Base-by-base conservation (phyloP, 2,888 invertebrate genomes). In the Pterostichus madidus region DNA sequence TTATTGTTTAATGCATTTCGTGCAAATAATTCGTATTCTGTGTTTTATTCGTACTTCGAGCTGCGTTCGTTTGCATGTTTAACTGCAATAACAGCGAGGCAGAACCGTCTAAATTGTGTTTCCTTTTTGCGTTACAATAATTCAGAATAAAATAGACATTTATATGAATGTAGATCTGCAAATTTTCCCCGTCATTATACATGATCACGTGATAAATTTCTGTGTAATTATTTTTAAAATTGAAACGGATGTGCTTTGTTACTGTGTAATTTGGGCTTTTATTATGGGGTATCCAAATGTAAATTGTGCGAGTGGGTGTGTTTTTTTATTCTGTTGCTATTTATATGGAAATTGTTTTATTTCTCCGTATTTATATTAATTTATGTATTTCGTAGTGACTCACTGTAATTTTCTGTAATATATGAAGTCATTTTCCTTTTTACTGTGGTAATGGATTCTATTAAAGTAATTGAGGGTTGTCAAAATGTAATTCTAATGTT, bases 101-200 rank as follows among this genome's bases (percentile, higher is more conserved):
- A 31, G 31, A 46, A 49, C 79, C 64, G 49, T 79, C 68, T 79
- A 79, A 79, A 64, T 79, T 79, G 79, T 79, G 79, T 79, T 79
- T 79, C 79, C 79, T 79, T 79, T 64, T 64, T 64, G 64, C 79
- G 52, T 79, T 64, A 64, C 49, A 64, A 79, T 79, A 79, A 79
- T 79, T 79, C 52, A 79, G 68, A 64, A 79, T 64, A 79, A 79
- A 79, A 79, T 52, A 79, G 79, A 79, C 79, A 79, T 79, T 79
- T 64, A 64, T 79, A 79, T 68, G 79, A 64, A 79, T 79, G 79
- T 68, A 64, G 49, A 79, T 79, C 68, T 31, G 39, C 46, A n/a
- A 31, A 31, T 56, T 39, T n/a, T n/a, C 49, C 52, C 52, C 79
- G 49, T 68, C 49, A 79, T 79, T 79, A 79, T 52, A 17, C 32